A percentile compares a stretch with the other conserved stretches of the same genome.
These are phyloP conservation scores for Drosophila sordidula DNA, from an alignment of 2,888 invertebrate species.

Conservation along the genomic window DNA sequence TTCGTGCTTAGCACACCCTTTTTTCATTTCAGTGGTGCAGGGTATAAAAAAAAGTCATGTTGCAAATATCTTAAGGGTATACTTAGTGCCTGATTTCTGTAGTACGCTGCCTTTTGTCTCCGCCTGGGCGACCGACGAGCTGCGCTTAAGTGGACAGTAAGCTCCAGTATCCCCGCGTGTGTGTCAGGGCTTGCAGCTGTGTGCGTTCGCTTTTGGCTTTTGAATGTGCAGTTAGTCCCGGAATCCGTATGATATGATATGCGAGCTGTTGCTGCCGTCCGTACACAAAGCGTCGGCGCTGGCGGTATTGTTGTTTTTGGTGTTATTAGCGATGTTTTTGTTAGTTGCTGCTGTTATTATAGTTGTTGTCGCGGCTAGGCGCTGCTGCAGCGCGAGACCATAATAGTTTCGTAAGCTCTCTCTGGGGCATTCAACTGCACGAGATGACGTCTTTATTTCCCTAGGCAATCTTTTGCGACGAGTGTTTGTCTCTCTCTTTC, in stretches of 20 bases:
- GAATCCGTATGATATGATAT: constrained; percentile 71
- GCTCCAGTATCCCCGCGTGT: constrained; percentile 13
- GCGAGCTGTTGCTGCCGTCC: constrained; percentile 36
- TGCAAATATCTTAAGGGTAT: constrained; percentile 78
- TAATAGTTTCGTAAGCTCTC: constrained; percentile 82
- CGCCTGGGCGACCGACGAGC: constrained; percentile 42
- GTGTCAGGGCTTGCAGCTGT: constrained; percentile 46
- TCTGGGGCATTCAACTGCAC: constrained; percentile 77
- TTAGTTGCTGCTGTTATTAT: constrained; percentile 33
- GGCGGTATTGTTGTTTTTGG: constrained; percentile 66
- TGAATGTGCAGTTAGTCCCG: constrained; percentile 70
- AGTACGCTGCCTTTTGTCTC: constrained; percentile 68
- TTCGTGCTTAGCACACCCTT: not conserved
- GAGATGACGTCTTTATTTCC: constrained; percentile 81
- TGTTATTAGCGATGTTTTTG: constrained; percentile 70
- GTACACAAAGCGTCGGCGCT: constrained; percentile 23
- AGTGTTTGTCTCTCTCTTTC: constrained; percentile 66
- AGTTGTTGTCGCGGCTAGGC: constrained; percentile 57
- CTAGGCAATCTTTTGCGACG: constrained; percentile 76
- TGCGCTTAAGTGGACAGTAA: constrained; percentile 61
- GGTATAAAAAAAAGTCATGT: constrained; percentile 34
- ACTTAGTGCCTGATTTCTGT: constrained; percentile 76
- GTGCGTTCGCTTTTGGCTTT: constrained; percentile 60
- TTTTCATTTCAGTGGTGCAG: not conserved
- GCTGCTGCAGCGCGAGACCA: constrained; percentile 61